Conservation (phyloP, 2,797 vertebrate species). For the Helarctos malayanus region DNA sequence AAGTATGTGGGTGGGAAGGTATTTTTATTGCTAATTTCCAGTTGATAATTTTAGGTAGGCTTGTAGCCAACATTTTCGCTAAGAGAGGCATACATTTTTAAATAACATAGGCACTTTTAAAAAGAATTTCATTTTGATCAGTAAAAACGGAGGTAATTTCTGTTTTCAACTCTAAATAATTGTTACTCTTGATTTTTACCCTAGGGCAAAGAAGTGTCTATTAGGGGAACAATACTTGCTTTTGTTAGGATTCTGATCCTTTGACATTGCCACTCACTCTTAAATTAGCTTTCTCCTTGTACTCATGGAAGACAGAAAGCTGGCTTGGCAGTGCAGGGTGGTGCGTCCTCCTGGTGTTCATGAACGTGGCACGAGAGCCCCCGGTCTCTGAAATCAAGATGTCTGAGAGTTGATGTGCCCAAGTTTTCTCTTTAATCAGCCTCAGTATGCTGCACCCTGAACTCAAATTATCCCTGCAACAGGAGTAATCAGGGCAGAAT, state of each 20-base stretch:
- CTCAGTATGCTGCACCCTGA: not conserved
- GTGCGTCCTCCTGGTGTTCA: not conserved
- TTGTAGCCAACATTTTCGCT: not conserved
- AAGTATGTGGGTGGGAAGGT: not conserved
- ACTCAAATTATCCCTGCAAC: conserved; percentile 62
- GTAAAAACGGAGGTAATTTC: not conserved
- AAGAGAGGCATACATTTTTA: not conserved
- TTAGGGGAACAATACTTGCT: not conserved
- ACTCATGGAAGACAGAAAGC: not conserved
- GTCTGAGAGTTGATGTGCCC: conserved; percentile 38
- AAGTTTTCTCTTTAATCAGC: conserved; percentile 71
- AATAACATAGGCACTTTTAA: not conserved
- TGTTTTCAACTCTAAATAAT: not conserved
- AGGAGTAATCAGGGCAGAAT: conserved; percentile 62
- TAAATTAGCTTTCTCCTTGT: not conserved
- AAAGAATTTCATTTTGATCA: not conserved
- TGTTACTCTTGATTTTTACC: not conserved
- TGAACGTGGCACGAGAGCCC: not conserved
- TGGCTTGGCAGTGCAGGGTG: rapidly evolving
- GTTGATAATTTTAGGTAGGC: not conserved
- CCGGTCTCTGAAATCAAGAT: conserved; percentile 42
- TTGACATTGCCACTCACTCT: not conserved
- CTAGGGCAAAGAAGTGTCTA: not conserved
- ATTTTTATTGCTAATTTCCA: not conserved
- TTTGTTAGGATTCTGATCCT: not conserved